Evolutionary conservation across 1,140 invertebrate genomes (phyloP).

Genomic region (Ganaspis sp.): DNA sequence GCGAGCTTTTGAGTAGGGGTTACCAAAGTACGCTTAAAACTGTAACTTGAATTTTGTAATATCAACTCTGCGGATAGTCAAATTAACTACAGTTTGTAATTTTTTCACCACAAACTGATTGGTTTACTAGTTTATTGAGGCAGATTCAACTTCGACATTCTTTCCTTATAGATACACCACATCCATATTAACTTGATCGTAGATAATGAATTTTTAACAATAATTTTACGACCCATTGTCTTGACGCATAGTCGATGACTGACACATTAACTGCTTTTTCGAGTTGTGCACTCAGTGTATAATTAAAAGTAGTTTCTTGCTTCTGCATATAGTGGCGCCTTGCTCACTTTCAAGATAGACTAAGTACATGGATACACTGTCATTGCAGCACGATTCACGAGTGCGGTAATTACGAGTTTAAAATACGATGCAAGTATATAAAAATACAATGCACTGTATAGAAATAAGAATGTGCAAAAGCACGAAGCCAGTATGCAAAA

Average conservation of each 20-base stretch:
- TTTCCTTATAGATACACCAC: not conserved
- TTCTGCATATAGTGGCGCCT: constrained; percentile 11
- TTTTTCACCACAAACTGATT: no score
- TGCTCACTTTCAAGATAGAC: not conserved
- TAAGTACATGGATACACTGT: not conserved
- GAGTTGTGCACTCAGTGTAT: constrained; percentile 1
- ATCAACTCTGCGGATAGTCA: no score
- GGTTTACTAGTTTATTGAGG: no score
- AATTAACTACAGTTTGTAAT: no score
- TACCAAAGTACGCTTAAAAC: no score
- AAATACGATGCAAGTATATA: constrained; percentile 8
- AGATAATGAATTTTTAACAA: not conserved
- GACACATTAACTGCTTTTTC: not conserved
- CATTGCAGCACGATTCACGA: constrained; percentile 14
- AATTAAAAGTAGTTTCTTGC: constrained; percentile 23
- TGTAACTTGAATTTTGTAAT: no score
- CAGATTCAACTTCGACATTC: no score
- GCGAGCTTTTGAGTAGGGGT: no score
- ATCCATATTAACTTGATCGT: not conserved
- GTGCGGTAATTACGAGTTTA: constrained; percentile 6
- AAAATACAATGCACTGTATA: no score
- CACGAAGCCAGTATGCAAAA: no score
- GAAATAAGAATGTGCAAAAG: no score
- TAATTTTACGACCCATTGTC: constrained; percentile 20
- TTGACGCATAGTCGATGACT: not conserved